phyloP scores from a whole-genome alignment of 2,797 vertebrate genomes.

The Sphenodon punctatus region DNA sequence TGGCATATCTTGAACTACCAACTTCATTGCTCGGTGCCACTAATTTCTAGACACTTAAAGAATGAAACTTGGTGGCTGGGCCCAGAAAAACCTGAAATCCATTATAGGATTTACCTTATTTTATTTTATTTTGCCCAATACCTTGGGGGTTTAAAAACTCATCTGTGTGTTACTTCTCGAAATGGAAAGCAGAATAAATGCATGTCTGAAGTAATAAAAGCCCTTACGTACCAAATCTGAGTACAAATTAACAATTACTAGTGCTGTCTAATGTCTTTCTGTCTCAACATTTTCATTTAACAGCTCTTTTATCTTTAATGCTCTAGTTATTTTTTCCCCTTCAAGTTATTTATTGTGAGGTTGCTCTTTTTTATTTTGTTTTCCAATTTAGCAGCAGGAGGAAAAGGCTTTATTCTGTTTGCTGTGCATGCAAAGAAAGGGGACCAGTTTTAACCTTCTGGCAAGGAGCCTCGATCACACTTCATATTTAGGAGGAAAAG shows the following conservation, averaged over 20 bases:
- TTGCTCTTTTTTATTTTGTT: neutral
- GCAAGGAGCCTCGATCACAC: neutral
- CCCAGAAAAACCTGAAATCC: slow-evolving; percentile 38
- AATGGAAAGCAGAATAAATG: slow-evolving; percentile 61
- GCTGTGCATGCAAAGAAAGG: neutral
- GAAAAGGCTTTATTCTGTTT: slow-evolving; percentile 32
- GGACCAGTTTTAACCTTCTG: neutral
- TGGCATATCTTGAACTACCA: neutral
- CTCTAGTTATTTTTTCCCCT: slow-evolving; percentile 39
- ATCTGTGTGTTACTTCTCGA: slow-evolving; percentile 49
- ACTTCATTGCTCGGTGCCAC: neutral
- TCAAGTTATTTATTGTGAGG: slow-evolving; percentile 47
- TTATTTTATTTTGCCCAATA: slow-evolving; percentile 49
- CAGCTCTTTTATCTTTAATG: slow-evolving; percentile 57
- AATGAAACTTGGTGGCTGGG: neutral
- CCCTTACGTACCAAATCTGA: slow-evolving; percentile 54
- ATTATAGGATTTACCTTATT: slow-evolving; percentile 38
- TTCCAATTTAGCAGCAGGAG: slow-evolving; percentile 39
- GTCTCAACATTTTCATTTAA: slow-evolving; percentile 63
- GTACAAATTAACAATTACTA: slow-evolving; percentile 71
- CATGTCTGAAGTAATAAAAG: slow-evolving; percentile 67
- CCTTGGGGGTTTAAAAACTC: slow-evolving; percentile 58
- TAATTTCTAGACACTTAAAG: neutral
- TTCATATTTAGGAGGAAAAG: neutral
- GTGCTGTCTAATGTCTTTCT: slow-evolving; percentile 63